Evolutionary conservation across 2,113 vertebrate species (phyloP), one percentile per base, ranked within the genome.

Genomic region (Oryctolagus cuniculus): DNA sequence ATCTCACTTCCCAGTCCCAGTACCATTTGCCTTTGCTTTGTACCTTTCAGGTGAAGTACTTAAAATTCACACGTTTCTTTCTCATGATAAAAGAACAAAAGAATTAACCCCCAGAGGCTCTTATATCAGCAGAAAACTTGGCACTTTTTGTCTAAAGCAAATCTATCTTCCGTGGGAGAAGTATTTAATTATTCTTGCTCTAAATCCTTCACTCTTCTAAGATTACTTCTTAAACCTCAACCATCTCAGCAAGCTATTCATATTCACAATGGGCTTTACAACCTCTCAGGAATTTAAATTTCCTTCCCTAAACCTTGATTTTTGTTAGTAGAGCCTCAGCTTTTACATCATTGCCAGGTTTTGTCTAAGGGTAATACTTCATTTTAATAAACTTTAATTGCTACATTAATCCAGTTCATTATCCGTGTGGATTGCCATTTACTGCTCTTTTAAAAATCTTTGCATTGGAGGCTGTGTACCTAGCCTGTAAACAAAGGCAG

Each of bases 401-500:
- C 91, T 97, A 31, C 94, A 91, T 89, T 96, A 96, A 93, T 96
- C 93, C 10, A 91, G 49, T 89, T 96, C 29, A 95, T 97, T 95
- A 36, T 95, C 93, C 82, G 3, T 91, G n/a, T 87, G 88, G 17
- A 67, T 79, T 95, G 78, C 25, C 86, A 87, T 79, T 93, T 89
- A 81, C 67, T 96, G 90, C 84, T 94, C 25, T 92, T 84, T 80
- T 79, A 85, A 97, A 78, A 95, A 93, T 91, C 72, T 97, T 96
- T 67, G 36, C 63, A 4, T 34, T 10, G 51, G 31, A 90, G 1
- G 61, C 82, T 93, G 91, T 84, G 64, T 38, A 79, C 63, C 63
- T 27, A 92, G 75, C 9, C 82, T 90, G 21, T 90, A 95, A 93
- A 96, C 73, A 95, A 55, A 86, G 63, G 70, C 75, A 89, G 91